These are phyloP conservation scores for Drosophila navojoa DNA, from an alignment of 1,140 invertebrate species.

Conservation along the genomic window DNA sequence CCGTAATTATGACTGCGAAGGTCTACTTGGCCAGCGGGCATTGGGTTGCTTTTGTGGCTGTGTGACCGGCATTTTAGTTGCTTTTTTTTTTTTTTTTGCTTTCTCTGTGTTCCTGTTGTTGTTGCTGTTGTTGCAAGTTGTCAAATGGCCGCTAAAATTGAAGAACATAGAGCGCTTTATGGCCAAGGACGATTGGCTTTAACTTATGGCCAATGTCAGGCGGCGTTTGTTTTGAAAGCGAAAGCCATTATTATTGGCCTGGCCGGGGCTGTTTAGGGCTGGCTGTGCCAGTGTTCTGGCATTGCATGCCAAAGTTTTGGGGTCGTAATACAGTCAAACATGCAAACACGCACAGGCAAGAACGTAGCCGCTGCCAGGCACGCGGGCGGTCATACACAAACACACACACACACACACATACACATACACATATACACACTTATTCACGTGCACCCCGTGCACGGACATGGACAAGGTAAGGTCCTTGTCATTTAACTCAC, in stretches of 20 bases:
- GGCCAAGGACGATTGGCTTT: conserved; percentile 66
- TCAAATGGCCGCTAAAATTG: conserved; percentile 70
- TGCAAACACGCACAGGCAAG: conserved; percentile 69
- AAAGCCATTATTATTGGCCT: conserved; percentile 74
- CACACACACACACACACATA: conserved; percentile 4
- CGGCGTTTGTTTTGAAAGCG: conserved; percentile 74
- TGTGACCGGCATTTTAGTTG: conserved; percentile 54
- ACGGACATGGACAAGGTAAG: conserved; percentile 62
- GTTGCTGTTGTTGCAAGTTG: conserved; percentile 43
- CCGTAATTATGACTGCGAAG: conserved; percentile 41
- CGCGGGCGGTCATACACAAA: conserved; percentile 10
- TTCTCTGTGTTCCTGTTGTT: neutral
- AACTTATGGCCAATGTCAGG: conserved; percentile 55
- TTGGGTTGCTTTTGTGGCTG: neutral
- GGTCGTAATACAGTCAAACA: conserved; percentile 73
- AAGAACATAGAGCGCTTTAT: conserved; percentile 32
- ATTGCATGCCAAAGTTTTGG: conserved; percentile 76
- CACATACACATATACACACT: neutral
- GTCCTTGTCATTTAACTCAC: conserved; percentile 80
- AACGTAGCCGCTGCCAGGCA: conserved; percentile 39
- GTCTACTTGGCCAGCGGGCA: conserved; percentile 35
- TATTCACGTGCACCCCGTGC: neutral
- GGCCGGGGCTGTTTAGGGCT: conserved; percentile 12
- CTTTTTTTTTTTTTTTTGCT: neutral
- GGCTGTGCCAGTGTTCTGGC: conserved; percentile 20